Evolutionary conservation across 2,797 vertebrate species (phyloP).

Genomic region (Agapornis canus): DNA sequence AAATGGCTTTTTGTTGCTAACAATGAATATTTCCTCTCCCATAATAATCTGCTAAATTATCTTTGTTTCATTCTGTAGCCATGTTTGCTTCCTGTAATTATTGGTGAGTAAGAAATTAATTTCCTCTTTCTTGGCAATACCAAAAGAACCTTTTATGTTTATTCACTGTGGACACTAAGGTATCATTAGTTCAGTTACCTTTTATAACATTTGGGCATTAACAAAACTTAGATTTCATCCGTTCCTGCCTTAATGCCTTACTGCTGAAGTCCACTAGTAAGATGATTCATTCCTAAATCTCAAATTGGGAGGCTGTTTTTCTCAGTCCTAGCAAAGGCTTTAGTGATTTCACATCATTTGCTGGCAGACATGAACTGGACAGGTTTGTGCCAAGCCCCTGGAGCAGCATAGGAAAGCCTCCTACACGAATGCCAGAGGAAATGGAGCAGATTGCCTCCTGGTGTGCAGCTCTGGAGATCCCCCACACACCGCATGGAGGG

Average conservation of each 20-base stretch:
- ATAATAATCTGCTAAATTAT: neutral
- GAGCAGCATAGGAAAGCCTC: neutral
- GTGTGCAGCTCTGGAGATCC: neutral
- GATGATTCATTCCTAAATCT: neutral
- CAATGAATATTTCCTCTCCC: neutral
- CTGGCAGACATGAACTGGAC: neutral
- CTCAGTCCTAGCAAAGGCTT: neutral
- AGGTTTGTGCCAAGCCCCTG: neutral
- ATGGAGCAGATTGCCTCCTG: rapidly evolving
- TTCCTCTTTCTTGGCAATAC: neutral
- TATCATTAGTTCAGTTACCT: neutral
- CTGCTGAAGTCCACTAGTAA: neutral
- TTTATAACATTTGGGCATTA: neutral
- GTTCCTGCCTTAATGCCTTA: neutral
- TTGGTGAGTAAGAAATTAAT: neutral
- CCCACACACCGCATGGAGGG: rapidly evolving
- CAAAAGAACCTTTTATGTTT: neutral
- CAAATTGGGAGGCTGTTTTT: neutral
- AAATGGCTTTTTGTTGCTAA: neutral
- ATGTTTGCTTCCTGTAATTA: conserved; percentile 12
- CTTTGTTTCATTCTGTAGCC: neutral
- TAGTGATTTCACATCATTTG: neutral
- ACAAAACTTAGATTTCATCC: neutral
- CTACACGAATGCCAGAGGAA: neutral
- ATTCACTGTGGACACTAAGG: neutral